Evolutionary conservation across 2,797 vertebrate species (phyloP).

Genomic region (Pseudochromis fuscus): DNA sequence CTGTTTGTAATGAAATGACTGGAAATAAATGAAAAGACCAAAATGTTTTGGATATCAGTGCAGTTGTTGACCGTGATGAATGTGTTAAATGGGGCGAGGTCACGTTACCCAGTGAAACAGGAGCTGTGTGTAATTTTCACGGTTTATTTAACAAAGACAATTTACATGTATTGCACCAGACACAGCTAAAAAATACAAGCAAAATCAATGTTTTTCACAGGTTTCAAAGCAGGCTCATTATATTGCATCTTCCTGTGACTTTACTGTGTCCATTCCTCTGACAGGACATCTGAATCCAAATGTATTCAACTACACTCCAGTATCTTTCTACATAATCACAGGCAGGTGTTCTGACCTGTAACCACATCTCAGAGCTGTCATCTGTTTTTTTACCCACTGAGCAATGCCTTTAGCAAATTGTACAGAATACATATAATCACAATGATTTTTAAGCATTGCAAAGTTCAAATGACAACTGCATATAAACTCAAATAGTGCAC

Average conservation of each 20-base stretch:
- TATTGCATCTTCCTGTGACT: not conserved
- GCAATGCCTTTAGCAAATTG: not conserved
- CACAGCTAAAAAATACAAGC: not conserved
- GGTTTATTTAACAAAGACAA: conserved; percentile 29
- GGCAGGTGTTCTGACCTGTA: not conserved
- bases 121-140: not conserved
- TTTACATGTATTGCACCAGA: conserved; percentile 1
- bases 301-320: not conserved
- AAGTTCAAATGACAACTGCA: not conserved
- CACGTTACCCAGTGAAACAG: not conserved
- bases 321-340: not conserved
- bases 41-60: conserved; percentile 26
- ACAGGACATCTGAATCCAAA: not conserved
- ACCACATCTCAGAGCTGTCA: not conserved
- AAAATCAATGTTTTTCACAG: not conserved
- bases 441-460: not conserved
- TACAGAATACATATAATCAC: not conserved
- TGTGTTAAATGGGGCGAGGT: not conserved
- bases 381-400: not conserved
- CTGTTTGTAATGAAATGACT: conserved; percentile 66
- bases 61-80: not conserved
- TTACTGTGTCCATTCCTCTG: not conserved
- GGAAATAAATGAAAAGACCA: conserved; percentile 70
- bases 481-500: not conserved
- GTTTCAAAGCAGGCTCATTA: not conserved